phyloP scores from a whole-genome alignment of 2,888 invertebrate genomes.

The Azorinus chamasolen region DNA sequence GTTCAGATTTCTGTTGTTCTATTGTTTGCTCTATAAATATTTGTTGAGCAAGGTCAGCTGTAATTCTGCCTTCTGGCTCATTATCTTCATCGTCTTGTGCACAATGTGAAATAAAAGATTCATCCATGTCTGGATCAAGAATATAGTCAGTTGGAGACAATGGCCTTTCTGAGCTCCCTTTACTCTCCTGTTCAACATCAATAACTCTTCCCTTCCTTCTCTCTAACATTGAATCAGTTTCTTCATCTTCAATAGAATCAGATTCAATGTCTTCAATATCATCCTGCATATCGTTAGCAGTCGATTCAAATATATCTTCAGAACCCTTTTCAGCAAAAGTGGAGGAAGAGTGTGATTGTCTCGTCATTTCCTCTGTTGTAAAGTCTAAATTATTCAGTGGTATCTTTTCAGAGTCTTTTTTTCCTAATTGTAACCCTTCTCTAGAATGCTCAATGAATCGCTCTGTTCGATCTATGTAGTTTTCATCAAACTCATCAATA shows the following conservation, averaged over 20 bases:
- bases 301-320: slow-evolving; percentile 6
- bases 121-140: slow-evolving; percentile 77
- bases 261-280: slow-evolving; percentile 51
- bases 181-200: slow-evolving; percentile 53
- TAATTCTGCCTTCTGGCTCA: slow-evolving; percentile 74
- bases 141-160: slow-evolving; percentile 82
- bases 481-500: slow-evolving; percentile 49
- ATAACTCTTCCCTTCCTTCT: slow-evolving; percentile 13
- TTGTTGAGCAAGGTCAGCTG: slow-evolving; percentile 81
- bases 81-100: slow-evolving; percentile 44
- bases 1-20: slow-evolving; percentile 49
- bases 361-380: neutral
- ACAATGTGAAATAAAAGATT: slow-evolving; percentile 57
- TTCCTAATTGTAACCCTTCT: slow-evolving; percentile 27
- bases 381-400: slow-evolving; percentile 6
- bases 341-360: slow-evolving; percentile 1
- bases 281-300: slow-evolving; percentile 7
- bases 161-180: slow-evolving; percentile 72
- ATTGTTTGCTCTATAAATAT: slow-evolving; percentile 83
- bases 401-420: neutral
- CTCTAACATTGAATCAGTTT: slow-evolving; percentile 40
- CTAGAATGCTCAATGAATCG: slow-evolving; percentile 51
- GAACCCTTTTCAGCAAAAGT: neutral
- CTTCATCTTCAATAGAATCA: slow-evolving; percentile 53
- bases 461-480: slow-evolving; percentile 68